Conservation (phyloP, 2,113 vertebrate genomes). For the Lycocorax pyrrhopterus region DNA sequence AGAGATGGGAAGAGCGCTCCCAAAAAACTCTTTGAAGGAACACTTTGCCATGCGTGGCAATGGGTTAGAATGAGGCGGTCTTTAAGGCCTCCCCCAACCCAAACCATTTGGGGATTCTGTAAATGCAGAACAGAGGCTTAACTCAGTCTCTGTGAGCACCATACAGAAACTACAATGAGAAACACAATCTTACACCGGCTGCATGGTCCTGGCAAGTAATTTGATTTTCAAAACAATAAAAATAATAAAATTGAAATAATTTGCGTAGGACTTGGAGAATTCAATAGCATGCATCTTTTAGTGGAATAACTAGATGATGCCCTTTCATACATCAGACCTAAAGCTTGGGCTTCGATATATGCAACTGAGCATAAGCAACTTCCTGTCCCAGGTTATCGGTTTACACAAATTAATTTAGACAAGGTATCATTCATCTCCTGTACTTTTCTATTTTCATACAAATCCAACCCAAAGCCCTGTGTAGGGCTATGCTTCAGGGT, state of each 20-base stretch:
- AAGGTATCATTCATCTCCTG: background rate
- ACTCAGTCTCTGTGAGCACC: background rate
- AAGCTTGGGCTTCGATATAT: background rate
- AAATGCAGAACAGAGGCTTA: background rate
- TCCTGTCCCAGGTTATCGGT: rapidly evolving
- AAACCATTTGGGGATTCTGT: background rate
- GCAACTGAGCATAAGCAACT: background rate
- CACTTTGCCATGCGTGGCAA: background rate
- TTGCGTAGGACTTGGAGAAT: background rate
- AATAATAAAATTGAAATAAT: background rate
- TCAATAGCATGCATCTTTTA: background rate
- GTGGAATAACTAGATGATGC: background rate
- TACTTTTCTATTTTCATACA: background rate
- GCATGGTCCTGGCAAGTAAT: rapidly evolving
- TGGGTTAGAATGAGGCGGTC: rapidly evolving
- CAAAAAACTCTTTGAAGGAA: background rate
- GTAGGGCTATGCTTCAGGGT: background rate
- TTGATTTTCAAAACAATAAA: background rate
- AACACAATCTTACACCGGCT: background rate
- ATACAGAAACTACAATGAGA: background rate
- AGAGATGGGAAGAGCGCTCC: background rate
- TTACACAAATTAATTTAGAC: background rate
- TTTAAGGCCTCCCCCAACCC: background rate
- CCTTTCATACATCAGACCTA: background rate
- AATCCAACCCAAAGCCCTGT: background rate